These are phyloP conservation scores for Sitta europaea DNA, from an alignment of 2,113 vertebrate species.

Conservation along the genomic window DNA sequence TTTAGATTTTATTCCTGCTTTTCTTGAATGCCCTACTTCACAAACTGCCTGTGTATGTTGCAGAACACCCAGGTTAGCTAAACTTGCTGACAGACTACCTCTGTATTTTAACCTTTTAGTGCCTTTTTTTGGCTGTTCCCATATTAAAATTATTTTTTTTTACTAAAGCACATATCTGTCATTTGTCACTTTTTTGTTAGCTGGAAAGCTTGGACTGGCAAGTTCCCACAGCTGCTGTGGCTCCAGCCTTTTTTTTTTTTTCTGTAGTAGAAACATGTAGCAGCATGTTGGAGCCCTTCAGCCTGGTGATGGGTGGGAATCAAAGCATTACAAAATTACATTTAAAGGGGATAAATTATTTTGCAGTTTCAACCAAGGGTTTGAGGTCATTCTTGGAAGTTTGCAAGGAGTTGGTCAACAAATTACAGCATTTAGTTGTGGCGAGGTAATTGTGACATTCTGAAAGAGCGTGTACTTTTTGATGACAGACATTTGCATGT, in stretches of 20 bases:
- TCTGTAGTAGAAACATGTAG: not conserved
- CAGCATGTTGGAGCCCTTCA: not conserved
- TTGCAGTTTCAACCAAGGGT: not conserved
- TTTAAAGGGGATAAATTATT: constrained; percentile 24
- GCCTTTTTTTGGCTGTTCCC: not conserved
- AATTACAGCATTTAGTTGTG: constrained; percentile 43
- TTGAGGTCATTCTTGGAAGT: constrained; percentile 31
- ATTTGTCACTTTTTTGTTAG: not conserved
- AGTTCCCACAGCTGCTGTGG: not conserved
- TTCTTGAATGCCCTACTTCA: not conserved
- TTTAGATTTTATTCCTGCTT: not conserved
- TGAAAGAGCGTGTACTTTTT: not conserved
- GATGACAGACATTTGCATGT: not conserved
- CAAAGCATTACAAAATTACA: not conserved
- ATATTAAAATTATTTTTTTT: not conserved
- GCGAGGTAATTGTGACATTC: constrained; percentile 23
- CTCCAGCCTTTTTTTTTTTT: not conserved
- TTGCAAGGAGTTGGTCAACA: constrained; percentile 16
- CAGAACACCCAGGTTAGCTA: not conserved
- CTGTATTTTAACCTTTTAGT: not conserved
- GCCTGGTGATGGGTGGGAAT: not conserved
- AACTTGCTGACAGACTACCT: not conserved
- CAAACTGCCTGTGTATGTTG: not conserved
- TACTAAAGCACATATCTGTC: not conserved
- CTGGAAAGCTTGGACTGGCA: not conserved